Evolutionary conservation across 2,797 vertebrate genomes (phyloP).

Genomic region (Sebastes hubbsi): DNA sequence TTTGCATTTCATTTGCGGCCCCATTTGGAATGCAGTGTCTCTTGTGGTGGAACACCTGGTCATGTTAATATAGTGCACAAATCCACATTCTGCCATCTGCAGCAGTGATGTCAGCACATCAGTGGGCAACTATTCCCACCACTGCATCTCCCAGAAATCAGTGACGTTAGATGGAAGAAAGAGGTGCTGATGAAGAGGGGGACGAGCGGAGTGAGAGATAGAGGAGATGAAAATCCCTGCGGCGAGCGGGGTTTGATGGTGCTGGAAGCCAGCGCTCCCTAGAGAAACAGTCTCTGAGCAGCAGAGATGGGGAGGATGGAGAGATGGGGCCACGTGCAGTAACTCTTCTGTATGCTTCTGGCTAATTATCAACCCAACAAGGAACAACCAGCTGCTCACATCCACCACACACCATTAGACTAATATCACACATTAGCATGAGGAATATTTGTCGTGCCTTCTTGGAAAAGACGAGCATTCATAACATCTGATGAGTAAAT

Average conservation of each 20-base stretch:
- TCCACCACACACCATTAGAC: conserved; percentile 53
- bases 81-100: conserved; percentile 74
- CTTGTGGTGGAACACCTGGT: conserved; percentile 71
- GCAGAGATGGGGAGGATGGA: conserved; percentile 31
- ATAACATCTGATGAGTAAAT: background rate
- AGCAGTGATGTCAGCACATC: conserved; percentile 64
- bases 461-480: background rate
- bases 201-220: conserved; percentile 38
- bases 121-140: conserved; percentile 63
- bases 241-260: conserved; percentile 47
- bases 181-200: conserved; percentile 50
- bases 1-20: conserved; percentile 65
- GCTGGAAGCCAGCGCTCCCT: conserved; percentile 44
- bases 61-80: conserved; percentile 68
- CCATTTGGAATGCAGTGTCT: conserved; percentile 61
- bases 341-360: conserved; percentile 46
- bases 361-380: conserved; percentile 65
- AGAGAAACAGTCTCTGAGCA: conserved; percentile 46
- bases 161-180: conserved; percentile 51
- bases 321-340: conserved; percentile 14
- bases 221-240: conserved; percentile 55
- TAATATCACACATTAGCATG: conserved; percentile 53
- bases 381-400: conserved; percentile 61
- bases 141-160: conserved; percentile 55
- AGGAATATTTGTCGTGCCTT: conserved; percentile 8